phyloP scores from a whole-genome alignment of 2,888 invertebrate species.

The Nebria salina region DNA sequence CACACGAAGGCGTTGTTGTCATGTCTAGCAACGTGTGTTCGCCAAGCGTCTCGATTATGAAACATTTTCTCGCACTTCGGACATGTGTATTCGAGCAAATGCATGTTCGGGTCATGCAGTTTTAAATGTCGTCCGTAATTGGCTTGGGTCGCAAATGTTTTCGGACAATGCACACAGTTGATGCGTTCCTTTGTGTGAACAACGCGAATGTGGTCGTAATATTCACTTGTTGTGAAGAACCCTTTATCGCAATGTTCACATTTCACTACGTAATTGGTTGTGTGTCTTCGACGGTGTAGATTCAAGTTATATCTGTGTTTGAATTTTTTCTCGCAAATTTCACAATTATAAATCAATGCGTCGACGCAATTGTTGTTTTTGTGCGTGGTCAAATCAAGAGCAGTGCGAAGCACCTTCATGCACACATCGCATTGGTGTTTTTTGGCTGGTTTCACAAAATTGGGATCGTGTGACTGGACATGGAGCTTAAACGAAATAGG shows the following conservation, averaged over 20 bases:
- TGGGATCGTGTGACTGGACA: slow-evolving; percentile 13
- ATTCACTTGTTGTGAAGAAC: slow-evolving; percentile 49
- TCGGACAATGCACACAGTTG: slow-evolving; percentile 52
- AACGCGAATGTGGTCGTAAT: slow-evolving; percentile 49
- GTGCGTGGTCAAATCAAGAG: slow-evolving; percentile 67
- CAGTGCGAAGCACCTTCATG: slow-evolving; percentile 65
- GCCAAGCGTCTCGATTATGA: slow-evolving; percentile 13
- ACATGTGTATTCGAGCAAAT: slow-evolving; percentile 46
- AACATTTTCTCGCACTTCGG: slow-evolving; percentile 36
- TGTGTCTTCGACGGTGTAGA: slow-evolving; percentile 64
- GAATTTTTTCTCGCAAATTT: slow-evolving; percentile 67
- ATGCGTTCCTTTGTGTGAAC: slow-evolving; percentile 53
- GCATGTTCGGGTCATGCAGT: slow-evolving; percentile 46
- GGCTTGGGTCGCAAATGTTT: slow-evolving; percentile 50
- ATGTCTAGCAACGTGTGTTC: slow-evolving; percentile 38
- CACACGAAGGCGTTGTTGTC: slow-evolving; percentile 41
- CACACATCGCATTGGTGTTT: slow-evolving; percentile 66
- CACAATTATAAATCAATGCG: slow-evolving; percentile 63
- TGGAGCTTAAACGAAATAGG: neutral
- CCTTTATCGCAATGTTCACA: slow-evolving; percentile 52
- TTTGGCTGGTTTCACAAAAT: slow-evolving; percentile 56
- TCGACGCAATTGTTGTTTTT: slow-evolving; percentile 65
- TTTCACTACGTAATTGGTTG: slow-evolving; percentile 62
- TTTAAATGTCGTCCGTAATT: slow-evolving; percentile 50
- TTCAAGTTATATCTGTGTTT: slow-evolving; percentile 54